These are phyloP conservation scores for Lasioglossum zephyrum DNA, from an alignment of 2,888 invertebrate species.

Conservation along the genomic window DNA sequence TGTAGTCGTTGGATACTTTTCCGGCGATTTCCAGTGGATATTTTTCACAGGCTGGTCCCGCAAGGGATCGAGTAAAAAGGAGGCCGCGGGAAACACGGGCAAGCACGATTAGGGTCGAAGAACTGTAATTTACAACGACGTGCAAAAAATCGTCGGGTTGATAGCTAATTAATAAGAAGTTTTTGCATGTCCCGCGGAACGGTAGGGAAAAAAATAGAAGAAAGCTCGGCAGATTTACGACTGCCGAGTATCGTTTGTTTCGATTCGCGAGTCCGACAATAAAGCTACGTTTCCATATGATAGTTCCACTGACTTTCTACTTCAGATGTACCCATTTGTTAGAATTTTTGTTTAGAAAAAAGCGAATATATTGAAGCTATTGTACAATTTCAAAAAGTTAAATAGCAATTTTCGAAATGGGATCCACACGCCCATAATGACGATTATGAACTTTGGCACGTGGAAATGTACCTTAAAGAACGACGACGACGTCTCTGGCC, in stretches of 20 bases:
- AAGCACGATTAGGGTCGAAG: constrained; percentile 5
- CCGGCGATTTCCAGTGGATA: neutral
- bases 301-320: neutral
- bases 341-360: no score
- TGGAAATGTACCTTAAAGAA: neutral
- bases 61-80: neutral
- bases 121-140: constrained; percentile 17
- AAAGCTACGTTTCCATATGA: neutral
- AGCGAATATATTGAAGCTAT: no score
- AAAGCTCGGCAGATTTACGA: neutral
- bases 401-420: no score
- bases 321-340: neutral
- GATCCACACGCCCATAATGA: no score
- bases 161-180: constrained; percentile 32
- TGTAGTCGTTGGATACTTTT: neutral
- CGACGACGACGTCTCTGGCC: no score
- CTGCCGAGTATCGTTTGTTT: neutral
- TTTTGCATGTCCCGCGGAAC: neutral
- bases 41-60: constrained; percentile 3
- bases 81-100: neutral
- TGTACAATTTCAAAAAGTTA: no score
- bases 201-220: neutral
- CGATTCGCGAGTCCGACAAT: constrained; percentile 1
- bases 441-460: neutral
- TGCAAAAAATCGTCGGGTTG: constrained; percentile 10